phyloP scores from a whole-genome alignment of 1,140 invertebrate genomes.

The Atta texana region DNA sequence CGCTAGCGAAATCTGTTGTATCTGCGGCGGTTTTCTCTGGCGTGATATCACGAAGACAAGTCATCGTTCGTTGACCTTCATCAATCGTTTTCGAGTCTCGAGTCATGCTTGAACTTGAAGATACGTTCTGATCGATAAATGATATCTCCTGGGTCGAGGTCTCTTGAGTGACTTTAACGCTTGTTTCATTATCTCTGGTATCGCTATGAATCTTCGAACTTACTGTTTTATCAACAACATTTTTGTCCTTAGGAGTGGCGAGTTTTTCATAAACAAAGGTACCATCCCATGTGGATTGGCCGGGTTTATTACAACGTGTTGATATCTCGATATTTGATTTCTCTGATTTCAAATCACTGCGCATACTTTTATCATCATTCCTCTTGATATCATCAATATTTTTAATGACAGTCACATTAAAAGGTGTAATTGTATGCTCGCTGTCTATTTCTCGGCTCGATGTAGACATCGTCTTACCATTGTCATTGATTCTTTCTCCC shows the following conservation, averaged over 20 bases:
- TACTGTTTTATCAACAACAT: constrained; percentile 8
- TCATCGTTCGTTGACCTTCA: neutral
- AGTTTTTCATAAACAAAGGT: constrained; percentile 85
- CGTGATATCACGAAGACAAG: neutral
- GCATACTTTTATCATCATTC: constrained; percentile 26
- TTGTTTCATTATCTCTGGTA: constrained; percentile 3
- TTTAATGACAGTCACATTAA: constrained; percentile 28
- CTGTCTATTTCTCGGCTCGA: constrained; percentile 75
- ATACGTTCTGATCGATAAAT: constrained; percentile 43
- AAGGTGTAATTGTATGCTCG: constrained; percentile 69
- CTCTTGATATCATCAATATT: constrained; percentile 45
- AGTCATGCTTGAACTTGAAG: constrained; percentile 46
- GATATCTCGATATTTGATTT: constrained; percentile 17
- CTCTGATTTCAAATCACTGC: constrained; percentile 29
- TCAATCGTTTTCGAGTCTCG: constrained; percentile 44
- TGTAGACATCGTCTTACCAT: constrained; percentile 74
- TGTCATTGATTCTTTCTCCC: constrained; percentile 74
- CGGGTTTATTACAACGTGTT: constrained; percentile 76
- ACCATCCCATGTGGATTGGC: constrained; percentile 86
- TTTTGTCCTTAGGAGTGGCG: constrained; percentile 20
- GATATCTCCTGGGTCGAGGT: constrained; percentile 7
- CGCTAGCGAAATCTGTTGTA: constrained; percentile 35
- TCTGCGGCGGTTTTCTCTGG: neutral
- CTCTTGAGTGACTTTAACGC: constrained; percentile 59
- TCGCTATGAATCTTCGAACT: constrained; percentile 12